phyloP scores from a whole-genome alignment of 2,113 vertebrate species.

The Peromyscus polionotus region DNA sequence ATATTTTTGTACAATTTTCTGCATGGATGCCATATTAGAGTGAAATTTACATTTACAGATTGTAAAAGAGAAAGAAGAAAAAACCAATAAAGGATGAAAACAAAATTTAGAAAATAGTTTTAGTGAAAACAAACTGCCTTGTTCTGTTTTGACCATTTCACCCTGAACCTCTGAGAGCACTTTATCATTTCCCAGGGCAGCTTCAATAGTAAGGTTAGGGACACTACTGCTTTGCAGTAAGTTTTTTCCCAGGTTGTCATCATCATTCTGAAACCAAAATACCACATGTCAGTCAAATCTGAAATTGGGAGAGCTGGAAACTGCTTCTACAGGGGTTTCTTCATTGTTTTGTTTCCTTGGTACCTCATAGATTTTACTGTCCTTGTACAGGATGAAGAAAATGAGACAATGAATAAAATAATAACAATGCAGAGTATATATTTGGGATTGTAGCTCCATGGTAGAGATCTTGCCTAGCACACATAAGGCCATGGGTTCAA shows the following conservation, averaged over 20 bases:
- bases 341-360: background rate
- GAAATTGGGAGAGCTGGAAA: background rate
- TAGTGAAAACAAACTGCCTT: background rate
- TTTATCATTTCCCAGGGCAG: background rate
- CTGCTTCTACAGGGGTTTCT: slow-evolving; percentile 26
- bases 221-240: background rate
- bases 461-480: background rate
- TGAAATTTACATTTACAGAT: slow-evolving; percentile 13
- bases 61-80: background rate
- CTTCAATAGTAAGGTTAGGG: background rate
- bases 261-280: background rate
- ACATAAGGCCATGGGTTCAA: background rate
- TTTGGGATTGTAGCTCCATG: background rate
- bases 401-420: slow-evolving; percentile 47
- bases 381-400: background rate
- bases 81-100: background rate
- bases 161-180: background rate
- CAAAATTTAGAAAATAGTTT: background rate
- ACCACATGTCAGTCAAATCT: background rate
- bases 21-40: background rate
- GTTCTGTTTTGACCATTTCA: background rate
- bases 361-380: background rate
- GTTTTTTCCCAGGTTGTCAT: background rate
- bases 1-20: background rate
- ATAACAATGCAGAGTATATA: background rate